Conservation (phyloP, 1,140 invertebrate species). For the Aphaenogaster rudis region DNA sequence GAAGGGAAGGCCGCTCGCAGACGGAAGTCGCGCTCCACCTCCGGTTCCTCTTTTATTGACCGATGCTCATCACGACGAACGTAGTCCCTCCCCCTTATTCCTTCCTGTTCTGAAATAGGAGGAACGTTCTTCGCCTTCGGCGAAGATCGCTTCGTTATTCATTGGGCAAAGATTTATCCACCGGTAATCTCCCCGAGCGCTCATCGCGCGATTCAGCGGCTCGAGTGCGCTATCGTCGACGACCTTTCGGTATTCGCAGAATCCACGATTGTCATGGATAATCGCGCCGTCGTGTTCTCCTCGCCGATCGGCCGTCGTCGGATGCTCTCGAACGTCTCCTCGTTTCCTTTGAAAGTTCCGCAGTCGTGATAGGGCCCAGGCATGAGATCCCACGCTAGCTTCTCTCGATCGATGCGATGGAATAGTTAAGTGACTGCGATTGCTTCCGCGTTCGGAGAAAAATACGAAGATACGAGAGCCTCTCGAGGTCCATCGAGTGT, state of each 20-base stretch:
- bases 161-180: constrained; percentile 51
- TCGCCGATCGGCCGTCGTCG: neutral
- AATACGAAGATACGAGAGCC: neutral
- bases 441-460: neutral
- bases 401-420: neutral
- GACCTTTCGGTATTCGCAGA: neutral
- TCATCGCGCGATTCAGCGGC: constrained; percentile 17
- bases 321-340: constrained; percentile 17
- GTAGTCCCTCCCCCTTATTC: neutral
- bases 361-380: neutral
- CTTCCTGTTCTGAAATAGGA: neutral
- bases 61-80: constrained; percentile 40
- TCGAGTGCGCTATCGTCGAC: constrained; percentile 31
- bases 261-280: constrained; percentile 31
- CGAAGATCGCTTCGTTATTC: constrained; percentile 47
- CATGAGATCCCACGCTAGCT: neutral
- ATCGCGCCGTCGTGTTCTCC: constrained; percentile 7
- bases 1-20: constrained; percentile 41
- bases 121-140: neutral
- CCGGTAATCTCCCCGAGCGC: constrained; percentile 19
- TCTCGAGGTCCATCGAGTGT: neutral
- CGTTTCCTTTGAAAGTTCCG: constrained; percentile 28
- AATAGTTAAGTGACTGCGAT: constrained; percentile 29
- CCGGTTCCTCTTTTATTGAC: constrained; percentile 45
- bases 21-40: constrained; percentile 25